Conservation (phyloP, 2,888 invertebrate genomes). For the Trissolcus brochymenae region DNA sequence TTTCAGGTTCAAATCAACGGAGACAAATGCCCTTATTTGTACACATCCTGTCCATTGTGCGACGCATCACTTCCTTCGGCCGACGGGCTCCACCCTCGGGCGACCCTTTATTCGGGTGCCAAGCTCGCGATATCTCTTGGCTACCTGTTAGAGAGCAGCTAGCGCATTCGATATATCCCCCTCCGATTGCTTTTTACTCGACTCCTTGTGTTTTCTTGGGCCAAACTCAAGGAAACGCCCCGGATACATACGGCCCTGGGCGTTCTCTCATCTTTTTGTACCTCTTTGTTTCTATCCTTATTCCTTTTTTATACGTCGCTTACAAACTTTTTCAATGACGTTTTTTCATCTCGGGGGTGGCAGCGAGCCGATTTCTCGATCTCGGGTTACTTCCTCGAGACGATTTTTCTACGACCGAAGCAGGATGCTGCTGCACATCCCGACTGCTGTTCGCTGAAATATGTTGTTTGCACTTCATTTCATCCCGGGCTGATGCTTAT, state of each 20-base stretch:
- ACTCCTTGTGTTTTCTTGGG: slow-evolving; percentile 34
- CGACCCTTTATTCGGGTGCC: slow-evolving; percentile 37
- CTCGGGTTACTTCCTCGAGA: slow-evolving; percentile 44
- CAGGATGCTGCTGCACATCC: slow-evolving; percentile 43
- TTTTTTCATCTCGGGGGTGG: not conserved
- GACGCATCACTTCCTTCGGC: slow-evolving; percentile 60
- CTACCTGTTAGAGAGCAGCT: slow-evolving; percentile 47
- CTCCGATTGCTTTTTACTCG: slow-evolving; percentile 19
- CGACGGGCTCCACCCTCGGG: slow-evolving; percentile 9
- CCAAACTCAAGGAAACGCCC: slow-evolving; percentile 37
- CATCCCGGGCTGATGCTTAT: slow-evolving; percentile 8
- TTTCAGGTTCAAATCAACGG: slow-evolving; percentile 72
- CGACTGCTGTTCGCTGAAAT: slow-evolving; percentile 30
- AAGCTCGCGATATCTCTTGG: slow-evolving; percentile 44
- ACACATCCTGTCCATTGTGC: slow-evolving; percentile 76
- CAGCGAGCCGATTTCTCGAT: slow-evolving; percentile 26
- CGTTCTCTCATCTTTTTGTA: slow-evolving; percentile 19
- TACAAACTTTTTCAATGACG: slow-evolving; percentile 11
- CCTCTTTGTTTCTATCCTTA: slow-evolving; percentile 9
- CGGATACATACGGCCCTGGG: slow-evolving; percentile 49
- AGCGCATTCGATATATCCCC: slow-evolving; percentile 29
- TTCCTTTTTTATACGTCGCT: slow-evolving; percentile 1
- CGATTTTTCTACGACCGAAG: slow-evolving; percentile 45
- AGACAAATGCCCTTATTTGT: slow-evolving; percentile 76
- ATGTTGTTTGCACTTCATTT: slow-evolving; percentile 44